phyloP scores from a whole-genome alignment of 1,140 invertebrate genomes.

The Cydia amplana region DNA sequence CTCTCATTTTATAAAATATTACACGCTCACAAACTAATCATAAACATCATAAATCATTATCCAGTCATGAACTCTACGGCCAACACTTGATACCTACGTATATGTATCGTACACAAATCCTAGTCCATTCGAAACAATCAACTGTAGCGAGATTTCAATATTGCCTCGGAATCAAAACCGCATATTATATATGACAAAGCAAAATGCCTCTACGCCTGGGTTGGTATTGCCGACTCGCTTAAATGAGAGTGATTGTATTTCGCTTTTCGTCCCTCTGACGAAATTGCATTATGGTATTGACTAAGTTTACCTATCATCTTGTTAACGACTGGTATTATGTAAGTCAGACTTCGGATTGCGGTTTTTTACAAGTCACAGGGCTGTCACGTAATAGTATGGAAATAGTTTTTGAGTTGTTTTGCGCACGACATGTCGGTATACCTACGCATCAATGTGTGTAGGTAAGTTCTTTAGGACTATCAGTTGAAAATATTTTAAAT shows the following conservation, averaged over 20 bases:
- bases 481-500: too few species aligned
- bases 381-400: too few species aligned
- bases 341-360: neutral
- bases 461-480: too few species aligned
- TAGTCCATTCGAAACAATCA: neutral
- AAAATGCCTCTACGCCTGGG: neutral
- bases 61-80: too few species aligned
- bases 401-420: too few species aligned
- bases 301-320: neutral
- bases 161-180: neutral
- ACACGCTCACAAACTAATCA: too few species aligned
- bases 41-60: too few species aligned
- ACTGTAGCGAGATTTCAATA: neutral
- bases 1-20: too few species aligned
- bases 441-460: too few species aligned
- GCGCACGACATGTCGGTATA: too few species aligned
- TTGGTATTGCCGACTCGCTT: neutral
- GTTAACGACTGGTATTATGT: neutral
- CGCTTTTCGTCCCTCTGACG: neutral
- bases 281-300: neutral
- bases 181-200: neutral
- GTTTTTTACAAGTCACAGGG: too few species aligned
- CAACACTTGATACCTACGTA: too few species aligned
- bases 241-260: slow-evolving; percentile 13
- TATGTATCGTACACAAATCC: neutral